Conservation (phyloP, 2,888 invertebrate genomes). For the Phrixothrix hirtus region DNA sequence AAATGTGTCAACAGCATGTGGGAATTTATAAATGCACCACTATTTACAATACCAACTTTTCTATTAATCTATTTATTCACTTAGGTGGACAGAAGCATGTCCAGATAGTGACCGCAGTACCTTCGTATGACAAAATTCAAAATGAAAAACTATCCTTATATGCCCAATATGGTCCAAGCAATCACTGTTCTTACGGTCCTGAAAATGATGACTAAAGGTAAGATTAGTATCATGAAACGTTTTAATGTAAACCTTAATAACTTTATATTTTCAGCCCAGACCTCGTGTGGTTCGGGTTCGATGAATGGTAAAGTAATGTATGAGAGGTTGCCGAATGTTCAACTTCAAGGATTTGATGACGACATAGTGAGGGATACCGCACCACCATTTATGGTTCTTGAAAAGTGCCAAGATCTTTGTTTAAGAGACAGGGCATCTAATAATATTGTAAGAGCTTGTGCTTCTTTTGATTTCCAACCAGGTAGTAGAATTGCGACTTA, state of each 20-base stretch:
- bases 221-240: not conserved
- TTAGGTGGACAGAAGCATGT: constrained; percentile 51
- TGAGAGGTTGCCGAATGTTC: constrained; percentile 86
- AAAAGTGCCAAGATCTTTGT: constrained; percentile 84
- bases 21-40: constrained; percentile 1
- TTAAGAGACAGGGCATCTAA: constrained; percentile 78
- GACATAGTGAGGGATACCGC: constrained; percentile 84
- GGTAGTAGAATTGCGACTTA: constrained; percentile 83
- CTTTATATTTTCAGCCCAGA: constrained; percentile 67
- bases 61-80: constrained; percentile 24
- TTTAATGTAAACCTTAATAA: constrained; percentile 2
- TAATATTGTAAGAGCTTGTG: constrained; percentile 82
- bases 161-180: constrained; percentile 78
- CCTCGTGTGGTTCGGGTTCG: constrained; percentile 87
- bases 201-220: constrained; percentile 80
- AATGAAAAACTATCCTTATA: constrained; percentile 63
- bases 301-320: constrained; percentile 78
- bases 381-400: constrained; percentile 83
- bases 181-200: constrained; percentile 82
- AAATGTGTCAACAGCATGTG: not conserved
- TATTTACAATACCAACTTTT: constrained; percentile 1
- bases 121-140: constrained; percentile 51
- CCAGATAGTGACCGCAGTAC: constrained; percentile 48
- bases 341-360: constrained; percentile 86
- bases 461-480: constrained; percentile 89